Base-by-base conservation (phyloP, 2,888 invertebrate genomes). In the Xestia xanthographa region DNA sequence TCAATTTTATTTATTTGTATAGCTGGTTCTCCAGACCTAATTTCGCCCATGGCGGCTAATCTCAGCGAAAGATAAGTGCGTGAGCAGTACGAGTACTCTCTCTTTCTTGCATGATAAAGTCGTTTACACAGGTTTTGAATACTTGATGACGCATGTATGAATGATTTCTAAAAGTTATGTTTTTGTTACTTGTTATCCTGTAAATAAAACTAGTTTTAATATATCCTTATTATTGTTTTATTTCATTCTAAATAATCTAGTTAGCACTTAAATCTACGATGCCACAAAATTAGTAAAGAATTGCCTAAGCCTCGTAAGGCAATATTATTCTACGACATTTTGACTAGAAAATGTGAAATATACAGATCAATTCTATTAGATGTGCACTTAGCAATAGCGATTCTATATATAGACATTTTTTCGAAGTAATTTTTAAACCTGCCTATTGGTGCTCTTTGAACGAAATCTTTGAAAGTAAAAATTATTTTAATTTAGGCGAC, bases 151-250 rank as follows among this genome's bases (percentile, higher is more conserved):
- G 20, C 29, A n/a, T 45, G 43, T 43, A 43, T 45, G 45, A 20
- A 38, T 26, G 65, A 5, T 45, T 45, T 8, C 9, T 14, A 56
- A 34, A 41, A 26, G 1, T 9, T 48, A 66, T 48, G 41, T 45
- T 56, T 5, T 58, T 72, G 22, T 68, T 67, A 69, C 45, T 72
- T 73, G 12, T 79, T 75, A 72, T 50, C 0, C 43, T 86, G 86
- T 86, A 84, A 84, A 84, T 86, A 86, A 86, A 86, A 84, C 72
- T 82, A 86, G 73, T 60, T 74, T 63, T 62, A 78, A 77, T 53
- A 41, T 38, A n/a, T 5, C 58, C 43, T 20, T 17, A 62, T 17
- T 45, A 66, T n/a, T n/a, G 48, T 72, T 74, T 79, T 66, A 66
- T 72, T 79, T 73, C 3, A 34, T 62, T 79, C 8, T 58, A 62